Evolutionary conservation across 2,797 vertebrate genomes (phyloP).

Genomic region (Pipistrellus nathusii): DNA sequence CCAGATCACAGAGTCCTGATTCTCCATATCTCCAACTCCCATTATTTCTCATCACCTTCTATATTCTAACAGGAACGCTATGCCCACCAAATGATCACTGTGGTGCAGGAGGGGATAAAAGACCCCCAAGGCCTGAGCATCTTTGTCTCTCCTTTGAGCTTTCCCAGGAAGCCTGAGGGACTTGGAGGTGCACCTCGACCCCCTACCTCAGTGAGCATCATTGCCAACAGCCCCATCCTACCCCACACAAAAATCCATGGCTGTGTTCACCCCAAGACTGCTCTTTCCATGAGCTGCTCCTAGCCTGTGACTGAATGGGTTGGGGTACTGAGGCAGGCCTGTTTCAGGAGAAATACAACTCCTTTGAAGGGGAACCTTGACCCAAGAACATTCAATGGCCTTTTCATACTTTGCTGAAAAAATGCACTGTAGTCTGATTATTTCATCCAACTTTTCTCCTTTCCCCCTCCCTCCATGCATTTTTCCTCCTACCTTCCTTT

Average conservation of each 20-base stretch:
- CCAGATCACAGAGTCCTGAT: not conserved
- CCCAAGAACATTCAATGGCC: not conserved
- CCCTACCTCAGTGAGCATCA: not conserved
- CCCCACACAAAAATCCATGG: too few relatives aligned
- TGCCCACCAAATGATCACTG: not conserved
- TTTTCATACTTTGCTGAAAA: not conserved
- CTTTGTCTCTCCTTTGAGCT: accelerated
- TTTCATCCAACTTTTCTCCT: not conserved
- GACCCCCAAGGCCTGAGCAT: too few relatives aligned
- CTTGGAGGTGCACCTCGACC: not conserved
- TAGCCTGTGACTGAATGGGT: not conserved
- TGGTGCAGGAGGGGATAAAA: not conserved
- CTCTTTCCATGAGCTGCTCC: not conserved
- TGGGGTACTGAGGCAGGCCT: accelerated
- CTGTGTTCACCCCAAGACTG: not conserved
- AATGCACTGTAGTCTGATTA: not conserved
- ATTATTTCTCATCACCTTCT: not conserved
- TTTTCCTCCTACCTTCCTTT: not conserved
- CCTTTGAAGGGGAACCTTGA: not conserved
- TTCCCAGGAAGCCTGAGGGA: not conserved
- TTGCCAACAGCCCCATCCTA: not conserved
- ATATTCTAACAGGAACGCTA: not conserved
- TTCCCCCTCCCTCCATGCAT: not conserved
- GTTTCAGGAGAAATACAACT: not conserved
- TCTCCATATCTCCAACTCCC: not conserved